Evolutionary conservation across 2,797 vertebrate species (phyloP).

Genomic region (Poecilia picta): DNA sequence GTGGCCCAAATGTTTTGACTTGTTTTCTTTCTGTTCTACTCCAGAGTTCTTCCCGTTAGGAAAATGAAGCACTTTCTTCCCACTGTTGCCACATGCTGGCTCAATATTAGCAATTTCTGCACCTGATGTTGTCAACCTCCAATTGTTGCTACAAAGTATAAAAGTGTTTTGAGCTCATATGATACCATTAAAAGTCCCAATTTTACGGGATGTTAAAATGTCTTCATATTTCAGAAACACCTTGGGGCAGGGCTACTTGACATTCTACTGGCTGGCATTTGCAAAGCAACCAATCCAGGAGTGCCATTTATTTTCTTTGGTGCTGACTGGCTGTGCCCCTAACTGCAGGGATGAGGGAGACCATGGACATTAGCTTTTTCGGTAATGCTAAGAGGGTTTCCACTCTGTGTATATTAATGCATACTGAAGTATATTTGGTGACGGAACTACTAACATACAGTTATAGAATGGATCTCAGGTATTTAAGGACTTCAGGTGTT

Average conservation of each 20-base stretch:
- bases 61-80: background rate
- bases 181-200: background rate
- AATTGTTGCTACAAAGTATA: background rate
- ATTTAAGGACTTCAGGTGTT: background rate
- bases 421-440: background rate
- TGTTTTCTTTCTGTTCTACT: background rate
- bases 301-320: too few species aligned
- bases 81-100: background rate
- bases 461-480: too few species aligned
- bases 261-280: too few species aligned
- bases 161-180: background rate
- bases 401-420: background rate
- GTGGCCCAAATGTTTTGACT: background rate
- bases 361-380: background rate
- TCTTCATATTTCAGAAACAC: background rate
- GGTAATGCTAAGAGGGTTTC: background rate
- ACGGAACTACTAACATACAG: background rate
- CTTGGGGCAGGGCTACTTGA: background rate
- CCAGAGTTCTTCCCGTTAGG: background rate
- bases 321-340: too few species aligned
- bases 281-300: too few species aligned
- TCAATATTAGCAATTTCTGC: background rate
- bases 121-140: background rate
- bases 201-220: background rate
- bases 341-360: background rate